Base-by-base conservation (phyloP, 2,113 vertebrate species). In the Poeciliopsis occidentalis region DNA sequence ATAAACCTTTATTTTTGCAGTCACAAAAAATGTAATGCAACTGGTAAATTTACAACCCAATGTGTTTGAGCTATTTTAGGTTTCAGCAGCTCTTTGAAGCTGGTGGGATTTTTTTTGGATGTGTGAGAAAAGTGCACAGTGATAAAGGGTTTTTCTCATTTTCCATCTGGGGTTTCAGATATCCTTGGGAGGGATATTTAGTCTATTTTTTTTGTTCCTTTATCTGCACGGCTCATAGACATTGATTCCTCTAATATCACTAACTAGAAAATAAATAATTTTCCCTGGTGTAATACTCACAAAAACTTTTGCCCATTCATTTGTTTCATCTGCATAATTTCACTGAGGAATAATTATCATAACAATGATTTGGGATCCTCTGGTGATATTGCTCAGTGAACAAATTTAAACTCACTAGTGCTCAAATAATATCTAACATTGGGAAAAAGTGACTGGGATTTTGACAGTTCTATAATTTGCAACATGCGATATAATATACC, bases 241-340 rank as follows among this genome's bases (percentile, higher is more conserved):
- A 41, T 41, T 81, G 51, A 75, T 24, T 75, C 70, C 1, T 83
- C 76, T 41, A 68, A 81, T 80, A 83, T 75, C 73, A 73, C 60
- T 60, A 76, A 76, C 66, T 61, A 71, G 76, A 82, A 89, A 89
- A 91, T 8, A 60, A 60, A 39, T 17, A 29, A 29, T 79, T 82
- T 75, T 57, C 80, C 86, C 71, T 69, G 41, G 74, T 83, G 84
- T 72, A 78, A 67, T 64, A 67, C 82, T 82, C 44, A 22, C 84
- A 74, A 64, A 81, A 91, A 91, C 83, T 83, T 90, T 83, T 71
- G 72, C 75, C 80, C 76, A 77, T 89, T 90, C 73, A 81, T 81
- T 91, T 90, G 86, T 84, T 91, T 87, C 85, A 91, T 92, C 79
- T 83, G 75, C 89, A 89, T 87, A 85, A 89, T 89, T 91, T 89